These are phyloP conservation scores for Artibeus lituratus DNA, from an alignment of 2,797 vertebrate genomes.

Conservation along the genomic window DNA sequence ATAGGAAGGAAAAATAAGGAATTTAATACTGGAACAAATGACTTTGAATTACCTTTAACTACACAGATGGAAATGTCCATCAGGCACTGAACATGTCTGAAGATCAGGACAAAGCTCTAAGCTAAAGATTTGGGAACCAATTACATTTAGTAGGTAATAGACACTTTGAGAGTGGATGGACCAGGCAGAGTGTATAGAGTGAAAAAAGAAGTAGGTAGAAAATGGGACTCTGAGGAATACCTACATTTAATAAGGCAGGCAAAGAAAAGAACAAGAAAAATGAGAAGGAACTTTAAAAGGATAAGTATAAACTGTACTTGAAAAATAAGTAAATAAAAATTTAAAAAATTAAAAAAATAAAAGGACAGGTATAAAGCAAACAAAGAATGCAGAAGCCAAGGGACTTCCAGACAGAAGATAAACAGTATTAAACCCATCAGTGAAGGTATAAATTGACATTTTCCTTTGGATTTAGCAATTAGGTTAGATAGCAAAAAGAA, in stretches of 20 bases:
- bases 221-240: background rate
- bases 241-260: background rate
- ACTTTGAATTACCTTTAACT: background rate
- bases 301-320: background rate
- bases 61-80: background rate
- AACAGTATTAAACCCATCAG: background rate
- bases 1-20: background rate
- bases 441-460: background rate
- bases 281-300: background rate
- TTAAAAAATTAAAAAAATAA: no score
- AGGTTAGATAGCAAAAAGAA: background rate
- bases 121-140: background rate
- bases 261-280: background rate
- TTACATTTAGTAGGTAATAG: background rate
- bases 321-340: no score
- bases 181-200: background rate
- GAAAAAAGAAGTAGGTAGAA: conserved; percentile 1
- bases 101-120: background rate
- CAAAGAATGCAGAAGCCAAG: background rate
- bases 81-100: background rate
- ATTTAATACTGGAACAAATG: background rate
- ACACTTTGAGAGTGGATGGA: background rate
- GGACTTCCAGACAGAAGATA: background rate
- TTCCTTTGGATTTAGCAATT: conserved; percentile 1
- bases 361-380: background rate